Base-by-base conservation (phyloP, 2,797 vertebrate genomes). In the Argentina silus region DNA sequence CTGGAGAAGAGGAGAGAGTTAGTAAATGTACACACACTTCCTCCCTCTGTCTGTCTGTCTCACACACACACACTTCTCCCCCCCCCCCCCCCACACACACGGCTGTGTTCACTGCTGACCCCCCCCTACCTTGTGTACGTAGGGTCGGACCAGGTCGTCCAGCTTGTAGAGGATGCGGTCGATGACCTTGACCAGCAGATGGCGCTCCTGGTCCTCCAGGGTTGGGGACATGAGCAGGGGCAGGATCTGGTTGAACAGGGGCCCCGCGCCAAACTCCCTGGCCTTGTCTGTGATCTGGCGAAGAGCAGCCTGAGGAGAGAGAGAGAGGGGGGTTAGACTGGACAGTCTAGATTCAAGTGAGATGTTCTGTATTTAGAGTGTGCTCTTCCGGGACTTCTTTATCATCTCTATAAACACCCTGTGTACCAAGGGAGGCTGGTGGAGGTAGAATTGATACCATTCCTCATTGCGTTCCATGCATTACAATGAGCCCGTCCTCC, bases 221-320 rank as follows among this genome's bases (percentile, higher is more conserved):
- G 98, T 99, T 71, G 98, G 98, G 0, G 98, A 99, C 98, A 99
- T 99, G 75, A 99, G 93, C 12, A 99, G 78, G 0, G 98, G 98
- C 73, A 99, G 92, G 81, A 99, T 99, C 90, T 99, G 98, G 90
- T 99, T 99, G 89, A 99, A 99, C 59, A 99, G 83, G 0, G 98
- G 98, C 0, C 98, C 98, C 0, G 98, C 98, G 83, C 98, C 98
- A 53, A 99, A 99, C 44, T 99, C 98, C 6, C 98, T 96, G 65
- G 98, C 98, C 89, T 99, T 99, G 77, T 99, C 98, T 7, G 98
- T 99, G 81, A 99, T 99, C 70, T 99, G 98, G 83, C 98, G 94
- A 82, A 99, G 91, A 0, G 98, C 98, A 27, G 98, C 98, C 98
- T 99, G 48, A 67, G 1, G 14, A 7, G 23, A 3, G 7, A 76